Conservation (phyloP, 2,797 vertebrate species). For the Epinephelus malabaricus region DNA sequence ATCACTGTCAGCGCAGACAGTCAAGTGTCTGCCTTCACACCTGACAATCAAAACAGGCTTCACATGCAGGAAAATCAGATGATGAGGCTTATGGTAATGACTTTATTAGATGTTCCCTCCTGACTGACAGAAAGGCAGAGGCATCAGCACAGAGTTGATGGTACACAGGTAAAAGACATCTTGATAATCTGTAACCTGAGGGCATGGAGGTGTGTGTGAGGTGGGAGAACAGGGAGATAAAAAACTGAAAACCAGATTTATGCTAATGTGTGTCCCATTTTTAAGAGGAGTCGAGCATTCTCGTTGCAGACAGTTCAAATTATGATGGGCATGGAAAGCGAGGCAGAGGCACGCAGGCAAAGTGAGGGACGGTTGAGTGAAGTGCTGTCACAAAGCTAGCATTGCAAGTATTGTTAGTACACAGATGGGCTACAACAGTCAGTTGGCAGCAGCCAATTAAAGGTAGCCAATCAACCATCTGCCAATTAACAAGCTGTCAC, state of each 20-base stretch:
- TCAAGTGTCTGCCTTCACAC: conserved; percentile 11
- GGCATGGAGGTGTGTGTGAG: conserved; percentile 31
- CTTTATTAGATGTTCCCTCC: conserved; percentile 31
- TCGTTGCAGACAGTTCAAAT: conserved; percentile 17
- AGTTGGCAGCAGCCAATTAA: conserved; percentile 53
- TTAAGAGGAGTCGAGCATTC: conserved; percentile 28
- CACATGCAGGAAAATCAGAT: neutral
- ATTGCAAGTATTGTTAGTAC: conserved; percentile 18
- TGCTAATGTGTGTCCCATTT: conserved; percentile 43
- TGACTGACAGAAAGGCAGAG: conserved; percentile 8
- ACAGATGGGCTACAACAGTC: conserved; percentile 52
- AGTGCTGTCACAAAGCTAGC: conserved; percentile 44
- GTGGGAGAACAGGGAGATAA: conserved; percentile 4
- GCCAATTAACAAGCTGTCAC: conserved; percentile 49
- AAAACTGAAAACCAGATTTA: conserved; percentile 28
- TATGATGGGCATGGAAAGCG: neutral
- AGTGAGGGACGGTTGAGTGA: conserved; percentile 10
- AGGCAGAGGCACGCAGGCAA: conserved; percentile 1
- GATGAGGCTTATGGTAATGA: conserved; percentile 38
- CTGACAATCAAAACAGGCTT: conserved; percentile 3
- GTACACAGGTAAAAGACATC: conserved; percentile 14
- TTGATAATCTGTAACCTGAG: conserved; percentile 49
- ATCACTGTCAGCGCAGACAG: conserved; percentile 11
- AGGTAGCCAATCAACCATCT: conserved; percentile 53
- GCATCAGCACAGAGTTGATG: neutral